Conservation (phyloP, 2,888 invertebrate species). For the Rhamphomyia laevipes region DNA sequence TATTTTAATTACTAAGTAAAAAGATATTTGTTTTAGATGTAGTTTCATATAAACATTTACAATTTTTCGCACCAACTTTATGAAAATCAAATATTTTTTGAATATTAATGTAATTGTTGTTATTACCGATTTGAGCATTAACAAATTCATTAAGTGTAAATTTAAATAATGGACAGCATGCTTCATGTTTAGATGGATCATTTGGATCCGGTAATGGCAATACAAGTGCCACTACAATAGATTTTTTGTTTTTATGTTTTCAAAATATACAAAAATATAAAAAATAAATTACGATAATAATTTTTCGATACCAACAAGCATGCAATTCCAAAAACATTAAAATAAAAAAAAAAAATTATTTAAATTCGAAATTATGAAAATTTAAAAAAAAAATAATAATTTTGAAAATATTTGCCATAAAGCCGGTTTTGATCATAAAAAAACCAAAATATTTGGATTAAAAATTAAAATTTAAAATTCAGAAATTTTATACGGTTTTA, state of each 20-base stretch:
- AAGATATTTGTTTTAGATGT: too few species aligned
- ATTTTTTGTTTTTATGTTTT: constrained; percentile 2
- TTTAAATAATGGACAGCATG: constrained; percentile 81
- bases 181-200: constrained; percentile 82
- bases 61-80: too few species aligned
- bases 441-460: too few species aligned
- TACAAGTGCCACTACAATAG: constrained; percentile 50
- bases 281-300: not conserved
- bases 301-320: not conserved
- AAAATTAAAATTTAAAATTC: too few species aligned
- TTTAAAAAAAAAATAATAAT: too few species aligned
- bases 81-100: too few species aligned
- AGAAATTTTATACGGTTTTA: too few species aligned
- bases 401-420: too few species aligned
- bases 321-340: not conserved
- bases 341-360: not conserved
- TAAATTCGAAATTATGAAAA: not conserved
- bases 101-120: too few species aligned
- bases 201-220: constrained; percentile 77
- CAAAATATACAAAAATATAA: constrained; percentile 5
- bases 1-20: too few species aligned
- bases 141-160: constrained; percentile 19
- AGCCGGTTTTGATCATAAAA: too few species aligned
- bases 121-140: not conserved
- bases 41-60: too few species aligned